Percentiles rank a stretch among this genome's conserved stretches.
phyloP scores from a whole-genome alignment of 2,113 vertebrate species.

The Triplophysa dalaica region DNA sequence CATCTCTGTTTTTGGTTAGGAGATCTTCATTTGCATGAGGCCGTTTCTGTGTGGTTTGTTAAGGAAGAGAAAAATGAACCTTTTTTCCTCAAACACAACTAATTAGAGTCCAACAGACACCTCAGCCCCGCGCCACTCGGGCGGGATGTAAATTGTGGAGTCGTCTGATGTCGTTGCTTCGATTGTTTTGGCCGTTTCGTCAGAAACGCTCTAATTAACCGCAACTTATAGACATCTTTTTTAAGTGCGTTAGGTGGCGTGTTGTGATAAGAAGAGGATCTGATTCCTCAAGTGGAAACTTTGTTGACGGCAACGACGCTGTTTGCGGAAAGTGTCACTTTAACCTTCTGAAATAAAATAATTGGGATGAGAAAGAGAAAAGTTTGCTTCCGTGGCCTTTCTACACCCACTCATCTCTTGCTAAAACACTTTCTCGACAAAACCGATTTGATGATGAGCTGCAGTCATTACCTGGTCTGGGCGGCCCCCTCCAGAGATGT shows the following conservation, averaged over 20 bases:
- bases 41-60: constrained; percentile 52
- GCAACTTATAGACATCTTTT: constrained; percentile 45
- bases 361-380: constrained; percentile 41
- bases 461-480: constrained; percentile 73
- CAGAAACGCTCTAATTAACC: constrained; percentile 57
- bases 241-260: constrained; percentile 24
- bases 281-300: constrained; percentile 31
- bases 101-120: constrained; percentile 58
- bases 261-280: constrained; percentile 15
- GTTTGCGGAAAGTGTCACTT: constrained; percentile 42
- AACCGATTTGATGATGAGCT: constrained; percentile 64
- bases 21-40: constrained; percentile 50
- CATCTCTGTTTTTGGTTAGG: constrained; percentile 42
- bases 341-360: constrained; percentile 42
- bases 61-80: constrained; percentile 46
- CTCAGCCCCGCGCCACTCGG: constrained; percentile 48
- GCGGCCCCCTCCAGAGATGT: constrained; percentile 58
- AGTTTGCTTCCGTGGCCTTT: constrained; percentile 23
- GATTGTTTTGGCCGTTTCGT: constrained; percentile 49
- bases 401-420: constrained; percentile 34
- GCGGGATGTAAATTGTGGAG: constrained; percentile 43
- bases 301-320: background rate
- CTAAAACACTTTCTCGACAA: constrained; percentile 54
- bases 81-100: constrained; percentile 53
- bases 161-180: constrained; percentile 32